Conservation (phyloP, 1,140 invertebrate species). For the Conus ventricosus region DNA sequence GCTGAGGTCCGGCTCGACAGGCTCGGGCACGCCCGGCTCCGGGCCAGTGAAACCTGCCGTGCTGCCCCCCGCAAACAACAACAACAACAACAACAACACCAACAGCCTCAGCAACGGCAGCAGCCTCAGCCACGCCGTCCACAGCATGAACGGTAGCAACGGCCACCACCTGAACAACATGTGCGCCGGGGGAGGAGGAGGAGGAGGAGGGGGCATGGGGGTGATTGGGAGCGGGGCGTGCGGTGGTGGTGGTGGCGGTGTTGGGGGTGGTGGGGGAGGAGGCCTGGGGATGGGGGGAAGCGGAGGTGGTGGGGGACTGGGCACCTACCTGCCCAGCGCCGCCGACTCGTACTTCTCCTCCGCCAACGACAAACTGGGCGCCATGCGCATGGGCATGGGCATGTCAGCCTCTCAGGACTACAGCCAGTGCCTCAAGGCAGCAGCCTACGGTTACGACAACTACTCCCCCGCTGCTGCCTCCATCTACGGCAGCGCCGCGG, state of each 20-base stretch:
- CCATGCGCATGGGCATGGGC: slow-evolving; percentile 38
- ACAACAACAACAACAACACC: slow-evolving; percentile 34
- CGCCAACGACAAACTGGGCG: slow-evolving; percentile 41
- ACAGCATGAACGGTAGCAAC: slow-evolving; percentile 1
- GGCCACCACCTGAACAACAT: not conserved
- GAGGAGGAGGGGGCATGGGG: not conserved
- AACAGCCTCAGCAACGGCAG: slow-evolving; percentile 25
- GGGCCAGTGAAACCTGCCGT: slow-evolving; percentile 6
- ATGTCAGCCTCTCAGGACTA: slow-evolving; percentile 48
- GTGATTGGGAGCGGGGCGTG: not conserved
- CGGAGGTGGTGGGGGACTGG: not conserved
- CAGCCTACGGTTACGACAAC: slow-evolving; percentile 62
- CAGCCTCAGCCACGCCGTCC: not conserved
- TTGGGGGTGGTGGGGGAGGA: not conserved
- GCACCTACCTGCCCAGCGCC: slow-evolving; percentile 8
- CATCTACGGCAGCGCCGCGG: slow-evolving; percentile 54
- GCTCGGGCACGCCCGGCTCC: not conserved
- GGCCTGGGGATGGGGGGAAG: not conserved
- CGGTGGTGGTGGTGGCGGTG: not conserved
- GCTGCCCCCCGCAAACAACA: slow-evolving; percentile 7
- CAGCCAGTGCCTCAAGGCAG: slow-evolving; percentile 63
- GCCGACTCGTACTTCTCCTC: not conserved
- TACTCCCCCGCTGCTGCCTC: slow-evolving; percentile 50
- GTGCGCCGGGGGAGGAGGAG: not conserved
- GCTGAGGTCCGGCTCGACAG: slow-evolving; percentile 8